phyloP scores from a whole-genome alignment of 2,113 vertebrate genomes.

The Zapornia atra region DNA sequence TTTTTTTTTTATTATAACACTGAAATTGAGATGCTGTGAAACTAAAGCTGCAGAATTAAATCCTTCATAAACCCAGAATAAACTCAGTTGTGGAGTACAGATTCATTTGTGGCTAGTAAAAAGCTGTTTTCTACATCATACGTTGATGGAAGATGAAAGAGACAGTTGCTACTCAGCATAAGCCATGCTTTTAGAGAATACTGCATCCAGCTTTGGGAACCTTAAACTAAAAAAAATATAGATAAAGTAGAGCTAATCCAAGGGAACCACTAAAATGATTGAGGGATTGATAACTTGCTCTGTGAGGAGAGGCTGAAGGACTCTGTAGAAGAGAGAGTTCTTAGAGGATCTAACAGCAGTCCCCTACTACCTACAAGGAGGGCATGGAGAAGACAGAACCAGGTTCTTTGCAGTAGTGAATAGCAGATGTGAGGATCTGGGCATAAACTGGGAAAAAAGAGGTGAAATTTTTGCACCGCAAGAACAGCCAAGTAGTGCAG shows the following conservation, averaged over 20 bases:
- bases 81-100: not conserved
- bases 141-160: not conserved
- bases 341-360: not conserved
- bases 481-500: not conserved
- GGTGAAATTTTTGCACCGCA: not conserved
- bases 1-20: not conserved
- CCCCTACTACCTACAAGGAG: not conserved
- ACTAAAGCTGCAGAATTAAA: not conserved
- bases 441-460: not conserved
- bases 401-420: not conserved
- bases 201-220: not conserved
- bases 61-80: not conserved
- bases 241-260: not conserved
- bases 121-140: not conserved
- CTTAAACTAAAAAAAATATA: not conserved
- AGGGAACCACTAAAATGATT: not conserved
- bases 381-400: not conserved
- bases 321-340: not conserved
- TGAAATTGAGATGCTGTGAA: not conserved
- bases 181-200: not conserved
- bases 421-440: not conserved
- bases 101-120: not conserved
- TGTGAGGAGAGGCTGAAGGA: not conserved
- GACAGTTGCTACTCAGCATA: not conserved
- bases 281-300: not conserved